These are phyloP conservation scores for Colistium nudipinnis DNA, from an alignment of 2,113 vertebrate genomes.

Conservation along the genomic window DNA sequence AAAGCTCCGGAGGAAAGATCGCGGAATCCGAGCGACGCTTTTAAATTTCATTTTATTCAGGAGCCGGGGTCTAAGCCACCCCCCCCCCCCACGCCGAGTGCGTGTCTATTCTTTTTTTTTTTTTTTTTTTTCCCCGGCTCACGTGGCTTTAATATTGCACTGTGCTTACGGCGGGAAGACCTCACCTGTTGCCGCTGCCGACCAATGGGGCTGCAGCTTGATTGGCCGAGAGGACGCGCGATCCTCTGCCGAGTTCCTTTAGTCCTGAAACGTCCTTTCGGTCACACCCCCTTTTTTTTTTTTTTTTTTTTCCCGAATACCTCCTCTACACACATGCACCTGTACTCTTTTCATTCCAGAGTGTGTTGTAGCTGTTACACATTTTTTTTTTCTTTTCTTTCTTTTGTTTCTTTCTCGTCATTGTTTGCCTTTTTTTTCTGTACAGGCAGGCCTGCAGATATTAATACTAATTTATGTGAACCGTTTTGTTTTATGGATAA, in stretches of 20 bases:
- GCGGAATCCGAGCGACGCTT: too few species aligned
- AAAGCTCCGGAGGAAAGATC: too few species aligned
- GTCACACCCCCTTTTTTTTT: background rate
- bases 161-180: slow-evolving; percentile 15
- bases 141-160: slow-evolving; percentile 55
- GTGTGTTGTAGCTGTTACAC: slow-evolving; percentile 38
- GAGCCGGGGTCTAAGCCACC: too few species aligned
- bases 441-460: slow-evolving; percentile 84
- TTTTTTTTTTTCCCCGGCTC: background rate
- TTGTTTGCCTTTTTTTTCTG: slow-evolving; percentile 73
- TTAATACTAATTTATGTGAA: slow-evolving; percentile 79
- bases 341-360: slow-evolving; percentile 67
- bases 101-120: background rate
- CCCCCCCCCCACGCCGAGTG: slow-evolving; percentile 13
- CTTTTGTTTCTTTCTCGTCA: slow-evolving; percentile 34
- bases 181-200: slow-evolving; percentile 12
- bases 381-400: slow-evolving; percentile 38
- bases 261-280: slow-evolving; percentile 10
- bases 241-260: background rate
- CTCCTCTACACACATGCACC: slow-evolving; percentile 31
- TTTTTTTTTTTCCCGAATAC: too few species aligned
- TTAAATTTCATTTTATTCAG: slow-evolving; percentile 16
- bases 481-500: slow-evolving; percentile 19
- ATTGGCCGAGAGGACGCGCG: slow-evolving; percentile 37
- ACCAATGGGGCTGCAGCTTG: background rate